Conservation (phyloP, 2,797 vertebrate genomes). For the Salmo trutta region DNA sequence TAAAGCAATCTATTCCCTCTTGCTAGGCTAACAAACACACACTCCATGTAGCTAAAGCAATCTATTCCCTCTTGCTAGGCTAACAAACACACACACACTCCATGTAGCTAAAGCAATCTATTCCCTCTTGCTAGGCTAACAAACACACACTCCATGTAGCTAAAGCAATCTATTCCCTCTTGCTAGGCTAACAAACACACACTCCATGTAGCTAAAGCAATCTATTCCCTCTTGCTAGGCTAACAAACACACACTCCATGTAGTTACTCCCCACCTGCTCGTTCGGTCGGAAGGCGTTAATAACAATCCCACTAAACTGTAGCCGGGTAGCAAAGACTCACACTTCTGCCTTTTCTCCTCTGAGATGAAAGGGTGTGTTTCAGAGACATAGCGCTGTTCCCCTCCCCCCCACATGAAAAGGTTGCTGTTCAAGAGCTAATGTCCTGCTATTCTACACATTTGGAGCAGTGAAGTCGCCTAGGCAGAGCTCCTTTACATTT, state of each 20-base stretch:
- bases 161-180: slow-evolving; percentile 2
- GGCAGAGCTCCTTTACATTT: too few species aligned
- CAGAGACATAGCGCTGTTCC: too few species aligned
- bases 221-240: not conserved
- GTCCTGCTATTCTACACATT: too few species aligned
- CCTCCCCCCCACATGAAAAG: too few species aligned
- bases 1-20: not conserved
- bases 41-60: not conserved
- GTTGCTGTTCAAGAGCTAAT: too few species aligned
- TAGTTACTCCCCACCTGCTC: not conserved
- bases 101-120: not conserved
- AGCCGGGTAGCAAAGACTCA: not conserved
- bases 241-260: not conserved
- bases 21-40: not conserved
- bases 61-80: not conserved
- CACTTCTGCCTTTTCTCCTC: not conserved
- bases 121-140: slow-evolving; percentile 1
- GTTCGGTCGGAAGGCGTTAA: not conserved
- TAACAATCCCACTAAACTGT: not conserved
- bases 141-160: not conserved
- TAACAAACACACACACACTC: slow-evolving; percentile 3
- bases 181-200: not conserved
- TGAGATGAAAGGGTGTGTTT: not conserved
- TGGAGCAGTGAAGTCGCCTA: too few species aligned
- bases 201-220: not conserved